These are phyloP conservation scores for Drepana falcataria DNA, from an alignment of 2,888 invertebrate species.

Conservation along the genomic window DNA sequence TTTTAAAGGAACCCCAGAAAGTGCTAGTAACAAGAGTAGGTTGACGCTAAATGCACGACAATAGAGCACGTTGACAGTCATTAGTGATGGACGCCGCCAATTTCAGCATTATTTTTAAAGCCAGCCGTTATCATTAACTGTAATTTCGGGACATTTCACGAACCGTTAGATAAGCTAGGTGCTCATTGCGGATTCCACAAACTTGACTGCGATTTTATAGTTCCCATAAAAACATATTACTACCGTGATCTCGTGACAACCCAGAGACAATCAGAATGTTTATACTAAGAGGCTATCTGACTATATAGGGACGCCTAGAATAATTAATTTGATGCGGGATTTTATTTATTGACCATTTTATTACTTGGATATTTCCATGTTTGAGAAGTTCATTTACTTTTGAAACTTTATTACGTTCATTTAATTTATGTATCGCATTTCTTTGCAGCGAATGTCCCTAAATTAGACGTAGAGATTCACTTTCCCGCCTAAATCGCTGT, in stretches of 20 bases:
- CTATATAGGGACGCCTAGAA: neutral
- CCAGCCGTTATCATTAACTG: conserved; percentile 53
- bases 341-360: neutral
- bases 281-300: neutral
- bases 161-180: conserved; percentile 48
- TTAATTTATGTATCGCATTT: conserved; percentile 6
- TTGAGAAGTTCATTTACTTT: too few relatives aligned
- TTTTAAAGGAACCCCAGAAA: conserved; percentile 11
- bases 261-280: neutral
- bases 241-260: neutral
- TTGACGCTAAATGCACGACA: conserved; percentile 34
- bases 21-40: conserved; percentile 6
- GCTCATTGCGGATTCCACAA: conserved; percentile 22
- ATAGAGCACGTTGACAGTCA: conserved; percentile 42
- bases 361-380: too few relatives aligned
- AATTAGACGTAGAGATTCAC: conserved; percentile 27
- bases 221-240: neutral
- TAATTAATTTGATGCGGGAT: neutral
- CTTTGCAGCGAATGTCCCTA: conserved; percentile 10
- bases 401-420: neutral
- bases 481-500: conserved; percentile 54
- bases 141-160: conserved; percentile 60
- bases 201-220: conserved; percentile 22
- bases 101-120: conserved; percentile 49
- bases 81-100: conserved; percentile 49